Conservation (phyloP, 2,888 invertebrate genomes). For the Koerneria pararmatus region DNA sequence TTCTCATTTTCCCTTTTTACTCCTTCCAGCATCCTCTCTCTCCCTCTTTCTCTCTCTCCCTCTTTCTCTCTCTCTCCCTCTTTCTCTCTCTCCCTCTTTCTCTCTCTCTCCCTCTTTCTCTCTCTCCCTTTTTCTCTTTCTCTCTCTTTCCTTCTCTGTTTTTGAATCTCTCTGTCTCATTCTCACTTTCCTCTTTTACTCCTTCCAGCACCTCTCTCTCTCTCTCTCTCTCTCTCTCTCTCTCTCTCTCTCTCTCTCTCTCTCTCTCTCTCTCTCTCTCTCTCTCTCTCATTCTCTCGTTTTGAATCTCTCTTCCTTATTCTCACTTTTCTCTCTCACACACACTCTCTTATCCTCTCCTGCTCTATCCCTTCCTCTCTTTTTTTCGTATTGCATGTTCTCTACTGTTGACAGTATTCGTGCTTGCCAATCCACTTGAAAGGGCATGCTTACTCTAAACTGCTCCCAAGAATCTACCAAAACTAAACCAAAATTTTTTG, state of each 20-base stretch:
- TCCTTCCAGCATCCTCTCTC: no score
- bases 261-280: neutral
- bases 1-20: no score
- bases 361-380: neutral
- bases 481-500: no score
- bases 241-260: constrained; percentile 8
- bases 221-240: constrained; percentile 8
- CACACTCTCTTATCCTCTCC: neutral
- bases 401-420: neutral
- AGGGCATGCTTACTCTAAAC: no score
- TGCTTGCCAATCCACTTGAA: no score
- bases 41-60: constrained; percentile 5
- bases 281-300: neutral
- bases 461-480: no score
- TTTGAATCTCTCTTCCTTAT: neutral
- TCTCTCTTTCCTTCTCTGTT: neutral
- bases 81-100: constrained; percentile 1
- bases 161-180: neutral
- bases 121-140: neutral
- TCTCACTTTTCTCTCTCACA: neutral
- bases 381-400: neutral
- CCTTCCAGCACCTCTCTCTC: neutral
- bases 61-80: constrained; percentile 7
- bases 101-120: constrained; percentile 10
- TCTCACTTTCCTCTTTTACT: neutral